These are phyloP conservation scores for Andrena marginata DNA, from an alignment of 2,888 invertebrate species.

Conservation along the genomic window DNA sequence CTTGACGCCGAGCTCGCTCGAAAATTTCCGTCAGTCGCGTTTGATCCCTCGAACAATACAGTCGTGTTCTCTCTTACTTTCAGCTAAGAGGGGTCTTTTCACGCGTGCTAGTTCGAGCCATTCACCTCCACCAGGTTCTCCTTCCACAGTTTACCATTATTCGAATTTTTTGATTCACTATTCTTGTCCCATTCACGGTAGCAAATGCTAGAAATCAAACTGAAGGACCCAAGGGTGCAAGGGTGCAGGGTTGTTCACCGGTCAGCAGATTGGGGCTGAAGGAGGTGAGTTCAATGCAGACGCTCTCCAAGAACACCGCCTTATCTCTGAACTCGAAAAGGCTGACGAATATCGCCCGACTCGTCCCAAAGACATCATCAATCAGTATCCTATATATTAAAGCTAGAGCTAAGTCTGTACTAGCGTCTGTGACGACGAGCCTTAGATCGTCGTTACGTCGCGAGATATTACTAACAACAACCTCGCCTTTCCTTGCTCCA, in stretches of 20 bases:
- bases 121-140: no score
- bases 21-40: no score
- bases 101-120: no score
- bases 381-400: slow-evolving; percentile 58
- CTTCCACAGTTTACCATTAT: no score
- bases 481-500: background rate
- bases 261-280: slow-evolving; percentile 50
- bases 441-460: slow-evolving; percentile 17
- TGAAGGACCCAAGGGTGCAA: background rate
- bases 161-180: no score
- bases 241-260: slow-evolving; percentile 42
- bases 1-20: no score
- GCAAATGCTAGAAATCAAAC: no score
- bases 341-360: slow-evolving; percentile 54
- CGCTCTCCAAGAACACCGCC: slow-evolving; percentile 59
- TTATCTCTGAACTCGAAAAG: slow-evolving; percentile 51
- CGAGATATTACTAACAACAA: slow-evolving; percentile 2
- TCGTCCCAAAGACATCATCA: slow-evolving; percentile 60
- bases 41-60: no score
- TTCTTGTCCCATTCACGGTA: no score
- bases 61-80: no score
- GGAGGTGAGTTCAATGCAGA: slow-evolving; percentile 61
- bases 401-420: slow-evolving; percentile 55
- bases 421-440: slow-evolving; percentile 66
- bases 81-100: no score